Evolutionary conservation across 2,888 invertebrate genomes (phyloP), one percentile per base, ranked within the genome.

Genomic region (Tenodera sinensis): DNA sequence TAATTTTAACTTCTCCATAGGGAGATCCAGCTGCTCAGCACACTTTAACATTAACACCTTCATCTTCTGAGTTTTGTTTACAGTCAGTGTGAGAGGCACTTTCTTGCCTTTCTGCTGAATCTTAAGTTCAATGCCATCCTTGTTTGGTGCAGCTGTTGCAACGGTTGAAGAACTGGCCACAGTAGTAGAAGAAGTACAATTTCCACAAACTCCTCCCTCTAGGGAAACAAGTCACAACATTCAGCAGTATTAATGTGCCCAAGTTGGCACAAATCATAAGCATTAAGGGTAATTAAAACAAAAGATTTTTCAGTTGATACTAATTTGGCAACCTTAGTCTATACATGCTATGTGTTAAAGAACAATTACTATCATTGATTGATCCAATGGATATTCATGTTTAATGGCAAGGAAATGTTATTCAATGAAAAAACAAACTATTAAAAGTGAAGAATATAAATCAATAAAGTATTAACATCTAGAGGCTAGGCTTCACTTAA

Each of bases 101-200:
- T 94, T 94, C 4, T 92, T 90, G 91, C 93, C 93, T 71, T 94
- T 93, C 91, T 93, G 93, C 91, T 94, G 94, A 89, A 95, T 94
- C 89, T 94, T 94, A 0, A 95, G 89, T 88, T 90, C 89, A 47
- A 89, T 88, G 12, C 71, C 82, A 88, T 88, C 88, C 28, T 82
- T 47, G 83, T 83, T 83, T 4, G 85, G 30, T 20, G 85, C 34
- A 6, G 47, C 34, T 83, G 47, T 25, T 25, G 34, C 25, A 14
- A n/a, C 34, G 3, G 0, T 27, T 28, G 47, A 42, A 14, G 47
- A 20, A 3, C 9, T 28, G 20, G 20, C 15, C 20, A 20, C 54
- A 71, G 54, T 0, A 20, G 54, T 6, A 4, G 25, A 20, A 71
- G 54, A 54, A 20, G 15, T 2, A 15, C 2, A 1, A 71, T 20